A percentile compares a stretch with the other conserved stretches of the same genome.
These are phyloP conservation scores for Pemphredon lugubris DNA, from an alignment of 2,888 invertebrate species.

Conservation along the genomic window DNA sequence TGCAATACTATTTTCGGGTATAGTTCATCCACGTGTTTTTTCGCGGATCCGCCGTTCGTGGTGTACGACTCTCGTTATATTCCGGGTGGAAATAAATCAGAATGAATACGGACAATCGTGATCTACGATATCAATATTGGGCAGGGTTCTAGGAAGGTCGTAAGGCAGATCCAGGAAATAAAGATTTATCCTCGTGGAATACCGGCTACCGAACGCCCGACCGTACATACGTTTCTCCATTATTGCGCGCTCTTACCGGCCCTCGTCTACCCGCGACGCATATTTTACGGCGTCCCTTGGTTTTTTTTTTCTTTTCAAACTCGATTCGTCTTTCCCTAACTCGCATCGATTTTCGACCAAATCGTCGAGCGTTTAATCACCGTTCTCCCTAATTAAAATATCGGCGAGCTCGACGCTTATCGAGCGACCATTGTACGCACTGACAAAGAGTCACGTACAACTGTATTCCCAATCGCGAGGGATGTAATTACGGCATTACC, in stretches of 20 bases:
- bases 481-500: not conserved
- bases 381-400: too few species aligned
- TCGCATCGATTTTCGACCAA: too few species aligned
- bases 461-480: too few species aligned
- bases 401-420: too few species aligned
- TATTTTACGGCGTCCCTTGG: not conserved
- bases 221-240: not conserved
- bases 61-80: too few species aligned
- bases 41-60: too few species aligned
- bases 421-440: too few species aligned
- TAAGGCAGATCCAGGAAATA: not conserved
- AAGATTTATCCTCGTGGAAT: conserved; percentile 1
- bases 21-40: too few species aligned
- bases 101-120: not conserved
- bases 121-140: conserved; percentile 17
- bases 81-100: conserved; percentile 5
- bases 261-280: not conserved
- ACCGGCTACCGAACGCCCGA: not conserved
- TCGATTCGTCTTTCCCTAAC: not conserved
- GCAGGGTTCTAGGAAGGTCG: not conserved
- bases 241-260: conserved; percentile 1
- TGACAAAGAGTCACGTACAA: too few species aligned
- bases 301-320: not conserved
- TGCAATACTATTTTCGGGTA: too few species aligned
- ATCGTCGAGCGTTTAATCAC: too few species aligned